A percentile compares a stretch with the other conserved stretches of the same genome.
phyloP scores from a whole-genome alignment of 2,113 vertebrate genomes.

The Phaethon lepturus region DNA sequence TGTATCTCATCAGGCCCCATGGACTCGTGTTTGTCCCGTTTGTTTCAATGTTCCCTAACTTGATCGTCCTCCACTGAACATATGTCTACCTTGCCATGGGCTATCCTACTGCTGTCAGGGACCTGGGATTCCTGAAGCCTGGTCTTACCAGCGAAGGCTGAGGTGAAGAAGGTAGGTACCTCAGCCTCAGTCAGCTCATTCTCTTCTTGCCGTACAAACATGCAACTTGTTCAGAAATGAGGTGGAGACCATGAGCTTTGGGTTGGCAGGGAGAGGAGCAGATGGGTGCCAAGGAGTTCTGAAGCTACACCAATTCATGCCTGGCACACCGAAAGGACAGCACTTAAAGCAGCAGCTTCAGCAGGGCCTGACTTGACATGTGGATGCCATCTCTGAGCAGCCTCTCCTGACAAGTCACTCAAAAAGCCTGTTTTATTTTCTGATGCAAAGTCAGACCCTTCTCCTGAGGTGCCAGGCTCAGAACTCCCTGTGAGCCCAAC shows the following conservation, averaged over 20 bases:
- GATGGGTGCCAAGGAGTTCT: background rate
- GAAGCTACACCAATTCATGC: background rate
- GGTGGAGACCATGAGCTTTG: background rate
- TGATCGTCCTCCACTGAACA: background rate
- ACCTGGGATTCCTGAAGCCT: background rate
- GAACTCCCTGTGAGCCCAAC: background rate
- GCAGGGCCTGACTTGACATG: accelerated
- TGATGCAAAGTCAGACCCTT: background rate
- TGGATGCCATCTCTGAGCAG: background rate
- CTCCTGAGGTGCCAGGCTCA: background rate
- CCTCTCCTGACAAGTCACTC: background rate
- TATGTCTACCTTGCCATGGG: background rate
- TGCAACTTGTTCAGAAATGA: accelerated
- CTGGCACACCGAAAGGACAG: background rate
- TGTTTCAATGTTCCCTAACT: background rate
- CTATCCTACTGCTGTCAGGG: background rate
- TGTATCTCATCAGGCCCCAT: background rate
- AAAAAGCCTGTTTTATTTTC: background rate
- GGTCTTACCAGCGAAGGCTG: too few species aligned
- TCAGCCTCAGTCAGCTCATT: background rate
- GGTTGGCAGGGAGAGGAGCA: background rate
- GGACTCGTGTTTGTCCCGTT: accelerated
- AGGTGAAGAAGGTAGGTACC: background rate
- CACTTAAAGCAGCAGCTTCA: background rate
- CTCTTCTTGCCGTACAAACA: background rate